Evolutionary conservation across 1,140 invertebrate genomes (phyloP).

Genomic region (Euwallacea fornicatus): DNA sequence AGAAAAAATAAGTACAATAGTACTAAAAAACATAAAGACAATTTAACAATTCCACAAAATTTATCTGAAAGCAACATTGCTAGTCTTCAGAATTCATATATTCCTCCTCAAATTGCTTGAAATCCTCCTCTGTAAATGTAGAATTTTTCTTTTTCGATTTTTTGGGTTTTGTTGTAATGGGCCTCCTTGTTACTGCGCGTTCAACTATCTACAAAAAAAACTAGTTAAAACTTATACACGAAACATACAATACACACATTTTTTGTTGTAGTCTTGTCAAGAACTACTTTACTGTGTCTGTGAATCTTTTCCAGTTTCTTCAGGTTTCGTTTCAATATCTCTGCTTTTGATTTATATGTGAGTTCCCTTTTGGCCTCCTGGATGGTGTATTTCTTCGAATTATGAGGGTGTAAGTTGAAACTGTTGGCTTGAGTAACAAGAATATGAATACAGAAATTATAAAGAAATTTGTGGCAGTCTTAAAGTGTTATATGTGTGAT

Average conservation of each 20-base stretch:
- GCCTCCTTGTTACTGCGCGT: slow-evolving; percentile 56
- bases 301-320: slow-evolving; percentile 51
- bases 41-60: slow-evolving; percentile 37
- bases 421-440: not conserved
- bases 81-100: slow-evolving; percentile 48
- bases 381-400: slow-evolving; percentile 44
- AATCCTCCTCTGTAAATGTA: slow-evolving; percentile 60
- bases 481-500: not conserved
- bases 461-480: not conserved
- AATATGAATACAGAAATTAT: no score
- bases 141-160: slow-evolving; percentile 55
- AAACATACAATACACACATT: slow-evolving; percentile 36
- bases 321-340: slow-evolving; percentile 54
- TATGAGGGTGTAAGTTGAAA: not conserved
- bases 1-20: slow-evolving; percentile 45
- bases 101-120: slow-evolving; percentile 57
- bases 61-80: slow-evolving; percentile 45
- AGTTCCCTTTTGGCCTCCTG: slow-evolving; percentile 42
- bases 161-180: slow-evolving; percentile 53
- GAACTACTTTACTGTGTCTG: slow-evolving; percentile 50
- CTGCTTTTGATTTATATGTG: slow-evolving; percentile 45
- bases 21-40: slow-evolving; percentile 35
- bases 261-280: slow-evolving; percentile 46
- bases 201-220: slow-evolving; percentile 56
- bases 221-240: not conserved